Evolutionary conservation across 2,888 invertebrate genomes (phyloP).

Genomic region (Stenoptilia bipunctidactyla): DNA sequence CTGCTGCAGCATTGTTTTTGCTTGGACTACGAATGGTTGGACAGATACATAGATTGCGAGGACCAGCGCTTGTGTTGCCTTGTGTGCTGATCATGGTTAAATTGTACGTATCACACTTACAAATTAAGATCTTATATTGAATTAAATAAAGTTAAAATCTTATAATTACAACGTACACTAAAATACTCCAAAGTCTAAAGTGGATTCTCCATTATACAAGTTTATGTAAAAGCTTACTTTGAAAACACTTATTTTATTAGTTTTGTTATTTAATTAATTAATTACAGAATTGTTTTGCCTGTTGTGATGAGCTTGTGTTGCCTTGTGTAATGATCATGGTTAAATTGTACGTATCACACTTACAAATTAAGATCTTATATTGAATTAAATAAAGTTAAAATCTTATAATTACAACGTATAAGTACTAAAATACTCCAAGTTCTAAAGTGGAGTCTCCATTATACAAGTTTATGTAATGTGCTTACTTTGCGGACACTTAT

Average conservation of each 20-base stretch:
- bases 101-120: conserved; percentile 71
- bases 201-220: neutral
- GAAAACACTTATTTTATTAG: neutral
- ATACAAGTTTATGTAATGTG: conserved; percentile 9
- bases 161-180: neutral
- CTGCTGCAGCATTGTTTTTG: conserved; percentile 91
- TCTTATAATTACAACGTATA: neutral
- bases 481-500: neutral
- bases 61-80: conserved; percentile 84
- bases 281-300: conserved; percentile 80
- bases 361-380: neutral
- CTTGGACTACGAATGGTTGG: conserved; percentile 94
- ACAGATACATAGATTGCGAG: conserved; percentile 82
- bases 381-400: neutral
- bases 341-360: conserved; percentile 78
- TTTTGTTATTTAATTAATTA: neutral
- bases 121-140: neutral
- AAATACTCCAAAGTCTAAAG: neutral
- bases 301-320: conserved; percentile 85
- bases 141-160: neutral
- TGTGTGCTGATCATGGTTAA: conserved; percentile 91
- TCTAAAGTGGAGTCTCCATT: neutral
- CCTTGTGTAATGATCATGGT: conserved; percentile 90
- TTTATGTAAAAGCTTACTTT: neutral
- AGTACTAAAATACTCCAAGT: neutral